Base-by-base conservation (phyloP, 2,888 invertebrate genomes). In the Physocephala rufipes region DNA sequence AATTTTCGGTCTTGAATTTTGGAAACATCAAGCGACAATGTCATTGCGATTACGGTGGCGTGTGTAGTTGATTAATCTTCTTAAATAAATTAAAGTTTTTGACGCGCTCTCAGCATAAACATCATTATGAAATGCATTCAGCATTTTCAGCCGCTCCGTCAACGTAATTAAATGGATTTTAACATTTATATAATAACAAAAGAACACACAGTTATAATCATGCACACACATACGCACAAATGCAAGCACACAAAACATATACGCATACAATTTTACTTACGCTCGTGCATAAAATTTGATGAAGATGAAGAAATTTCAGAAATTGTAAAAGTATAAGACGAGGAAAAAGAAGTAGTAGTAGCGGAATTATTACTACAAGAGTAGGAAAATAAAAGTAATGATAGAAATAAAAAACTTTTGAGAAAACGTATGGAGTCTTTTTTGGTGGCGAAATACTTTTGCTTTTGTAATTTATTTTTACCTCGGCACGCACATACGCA, bases 81-180 rank as follows among this genome's bases (percentile, higher is more conserved):
- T 49, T 65, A 49, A 65, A 51, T 51, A 47, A 65, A 65, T 65
- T 65, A 51, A 51, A 51, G 30, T 49, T 36, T 36, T 36, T 36
- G 4, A 36, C 36, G 9, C n/a, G 51, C 51, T 51, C 19, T 30
- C 3, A 24, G 16, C 45, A 19, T 4, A 36, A 2, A 13, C 24
- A 4, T 16, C 45, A 16, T 24, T 26, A 47, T 28, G 36, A 45
- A 26, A 24, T 13, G 47, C 49, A 47, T 16, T 15, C 49, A 64
- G 21, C 16, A 30, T 64, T 64, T 49, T 49, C n/a, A 30, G 26
- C 30, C 49, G 30, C 49, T n/a, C n/a, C n/a, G n/a, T n/a, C n/a
- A n/a, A n/a, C n/a, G 64, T 58, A 67, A 67, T 67, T 55, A 67
- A 67, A 67, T 58, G 67, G 43, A 58, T 67, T 67, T 58, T 55